phyloP scores from a whole-genome alignment of 2,797 vertebrate species.

The Myotis planiceps region DNA sequence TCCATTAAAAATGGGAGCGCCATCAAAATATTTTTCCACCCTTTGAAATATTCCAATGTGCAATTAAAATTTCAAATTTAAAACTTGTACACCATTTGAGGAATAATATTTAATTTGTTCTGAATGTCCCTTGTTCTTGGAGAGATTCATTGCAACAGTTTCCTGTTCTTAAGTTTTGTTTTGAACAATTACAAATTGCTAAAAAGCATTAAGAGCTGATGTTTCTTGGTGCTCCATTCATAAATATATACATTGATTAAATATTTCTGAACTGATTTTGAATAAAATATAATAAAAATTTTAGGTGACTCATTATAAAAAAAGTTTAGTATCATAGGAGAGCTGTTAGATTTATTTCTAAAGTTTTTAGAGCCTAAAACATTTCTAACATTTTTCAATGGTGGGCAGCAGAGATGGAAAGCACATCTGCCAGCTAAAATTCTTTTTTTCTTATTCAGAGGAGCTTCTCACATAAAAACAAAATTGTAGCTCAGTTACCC shows the following conservation, averaged over 20 bases:
- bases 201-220: neutral
- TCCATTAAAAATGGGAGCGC: neutral
- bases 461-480: neutral
- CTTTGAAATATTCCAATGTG: neutral
- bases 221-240: neutral
- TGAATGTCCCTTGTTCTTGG: neutral
- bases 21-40: neutral
- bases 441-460: neutral
- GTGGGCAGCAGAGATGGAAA: neutral
- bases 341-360: neutral
- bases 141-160: neutral
- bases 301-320: neutral
- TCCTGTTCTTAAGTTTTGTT: neutral
- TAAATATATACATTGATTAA: conserved; percentile 23
- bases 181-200: neutral
- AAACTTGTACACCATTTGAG: neutral
- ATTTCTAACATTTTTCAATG: neutral
- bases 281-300: neutral
- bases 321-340: neutral
- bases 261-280: neutral
- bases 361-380: neutral
- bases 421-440: neutral
- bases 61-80: neutral
- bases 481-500: neutral
- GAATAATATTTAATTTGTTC: conserved; percentile 12